phyloP scores from a whole-genome alignment of 2,797 vertebrate species.

The Scomberomorus guttatus region DNA sequence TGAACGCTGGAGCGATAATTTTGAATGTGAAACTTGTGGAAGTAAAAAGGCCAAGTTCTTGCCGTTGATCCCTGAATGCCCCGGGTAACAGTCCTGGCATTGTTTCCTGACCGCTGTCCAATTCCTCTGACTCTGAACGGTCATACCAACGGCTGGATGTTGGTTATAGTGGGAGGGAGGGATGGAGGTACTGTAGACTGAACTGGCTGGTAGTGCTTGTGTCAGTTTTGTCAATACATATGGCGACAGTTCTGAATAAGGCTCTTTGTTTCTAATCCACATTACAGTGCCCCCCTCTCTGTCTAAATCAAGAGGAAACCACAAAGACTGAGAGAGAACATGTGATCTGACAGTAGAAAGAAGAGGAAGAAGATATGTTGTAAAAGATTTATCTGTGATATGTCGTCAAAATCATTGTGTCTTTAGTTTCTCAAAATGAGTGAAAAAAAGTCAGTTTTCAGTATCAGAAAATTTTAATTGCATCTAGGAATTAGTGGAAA shows the following conservation, averaged over 20 bases:
- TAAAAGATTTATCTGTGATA: background rate
- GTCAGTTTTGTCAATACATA: slow-evolving; percentile 44
- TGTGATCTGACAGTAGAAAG: slow-evolving; percentile 5
- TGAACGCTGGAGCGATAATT: slow-evolving; percentile 32
- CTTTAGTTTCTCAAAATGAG: background rate
- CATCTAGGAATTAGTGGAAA: background rate
- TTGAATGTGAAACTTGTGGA: slow-evolving; percentile 58
- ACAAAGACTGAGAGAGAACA: slow-evolving; percentile 19
- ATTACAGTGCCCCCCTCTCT: slow-evolving; percentile 15
- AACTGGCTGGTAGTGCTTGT: slow-evolving; percentile 46
- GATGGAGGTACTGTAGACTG: slow-evolving; percentile 39
- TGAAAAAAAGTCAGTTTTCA: background rate
- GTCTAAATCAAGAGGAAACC: slow-evolving; percentile 26
- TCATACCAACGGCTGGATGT: slow-evolving; percentile 40
- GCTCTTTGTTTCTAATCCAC: slow-evolving; percentile 44
- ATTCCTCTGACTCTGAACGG: slow-evolving; percentile 22
- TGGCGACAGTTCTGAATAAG: slow-evolving; percentile 28
- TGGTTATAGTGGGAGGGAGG: slow-evolving; percentile 15
- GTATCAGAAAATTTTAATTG: background rate
- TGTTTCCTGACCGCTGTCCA: slow-evolving; percentile 56
- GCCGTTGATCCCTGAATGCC: slow-evolving; percentile 50
- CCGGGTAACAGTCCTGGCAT: slow-evolving; percentile 63
- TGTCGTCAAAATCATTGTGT: background rate
- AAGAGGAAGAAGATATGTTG: background rate
- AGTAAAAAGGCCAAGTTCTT: slow-evolving; percentile 62